Percentiles rank a stretch among this genome's conserved stretches.
These are phyloP conservation scores for Chauna torquata DNA, from an alignment of 2,113 vertebrate species.

Conservation along the genomic window DNA sequence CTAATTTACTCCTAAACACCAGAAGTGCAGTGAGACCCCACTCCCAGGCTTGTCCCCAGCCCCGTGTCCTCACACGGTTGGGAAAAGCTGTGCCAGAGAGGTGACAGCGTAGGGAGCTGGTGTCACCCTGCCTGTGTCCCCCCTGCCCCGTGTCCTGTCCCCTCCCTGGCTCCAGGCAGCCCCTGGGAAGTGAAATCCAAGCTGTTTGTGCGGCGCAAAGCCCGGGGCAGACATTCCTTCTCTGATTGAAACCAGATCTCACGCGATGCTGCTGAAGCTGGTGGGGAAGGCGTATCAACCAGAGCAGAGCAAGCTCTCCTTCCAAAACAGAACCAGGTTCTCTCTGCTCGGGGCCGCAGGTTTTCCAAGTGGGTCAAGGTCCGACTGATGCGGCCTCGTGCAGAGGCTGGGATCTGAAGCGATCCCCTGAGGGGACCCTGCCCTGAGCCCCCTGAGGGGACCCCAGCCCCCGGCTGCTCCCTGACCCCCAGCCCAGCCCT, in stretches of 20 bases:
- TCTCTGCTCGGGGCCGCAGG: background rate
- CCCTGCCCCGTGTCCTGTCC: no score
- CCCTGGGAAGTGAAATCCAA: background rate
- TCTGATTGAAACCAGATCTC: background rate
- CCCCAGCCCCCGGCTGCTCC: background rate
- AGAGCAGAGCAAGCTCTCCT: background rate
- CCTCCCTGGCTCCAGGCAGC: background rate
- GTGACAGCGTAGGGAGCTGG: background rate
- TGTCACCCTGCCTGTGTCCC: background rate
- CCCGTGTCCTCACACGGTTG: rapidly evolving
- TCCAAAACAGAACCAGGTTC: background rate
- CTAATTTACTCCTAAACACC: background rate
- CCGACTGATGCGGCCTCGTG: background rate
- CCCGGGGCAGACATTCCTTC: background rate
- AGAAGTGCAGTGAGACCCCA: rapidly evolving
- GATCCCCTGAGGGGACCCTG: background rate
- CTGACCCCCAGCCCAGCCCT: rapidly evolving
- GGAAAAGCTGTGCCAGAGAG: background rate
- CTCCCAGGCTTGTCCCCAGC: background rate
- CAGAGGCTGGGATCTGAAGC: background rate
- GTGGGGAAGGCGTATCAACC: background rate
- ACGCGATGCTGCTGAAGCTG: rapidly evolving
- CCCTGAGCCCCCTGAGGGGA: background rate
- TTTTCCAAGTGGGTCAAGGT: background rate
- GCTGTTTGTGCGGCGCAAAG: background rate